Conservation (phyloP, 2,888 invertebrate genomes). For the Ophraella communa region DNA sequence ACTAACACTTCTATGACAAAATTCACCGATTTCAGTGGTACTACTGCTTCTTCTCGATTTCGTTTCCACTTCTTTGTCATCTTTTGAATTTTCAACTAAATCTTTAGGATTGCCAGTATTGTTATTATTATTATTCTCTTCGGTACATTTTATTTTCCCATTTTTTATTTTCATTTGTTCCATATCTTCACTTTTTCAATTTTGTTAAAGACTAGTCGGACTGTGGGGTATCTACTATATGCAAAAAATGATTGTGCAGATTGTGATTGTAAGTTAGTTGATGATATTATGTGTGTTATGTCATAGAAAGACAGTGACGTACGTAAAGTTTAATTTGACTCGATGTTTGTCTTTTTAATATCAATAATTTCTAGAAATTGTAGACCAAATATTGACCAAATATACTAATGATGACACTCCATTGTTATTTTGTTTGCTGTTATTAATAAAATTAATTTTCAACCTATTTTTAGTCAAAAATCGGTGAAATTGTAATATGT, state of each 20-base stretch:
- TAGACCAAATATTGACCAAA: too few species aligned
- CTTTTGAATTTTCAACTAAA: background rate
- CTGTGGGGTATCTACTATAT: background rate
- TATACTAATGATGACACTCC: too few species aligned
- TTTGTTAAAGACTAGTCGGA: background rate
- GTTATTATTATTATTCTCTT: background rate
- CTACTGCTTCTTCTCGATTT: background rate
- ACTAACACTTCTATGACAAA: background rate
- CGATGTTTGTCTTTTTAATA: background rate
- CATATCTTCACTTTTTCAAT: background rate
- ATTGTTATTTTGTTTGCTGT: too few species aligned
- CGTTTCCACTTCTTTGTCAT: background rate
- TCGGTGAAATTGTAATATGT: too few species aligned
- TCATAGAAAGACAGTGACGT: background rate
- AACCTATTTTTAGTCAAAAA: too few species aligned
- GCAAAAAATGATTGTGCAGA: slow-evolving; percentile 6
- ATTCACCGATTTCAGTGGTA: background rate
- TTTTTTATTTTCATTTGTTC: background rate
- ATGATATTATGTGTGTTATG: slow-evolving; percentile 6
- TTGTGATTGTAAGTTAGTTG: too few species aligned
- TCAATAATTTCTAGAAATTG: too few species aligned
- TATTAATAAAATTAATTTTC: too few species aligned
- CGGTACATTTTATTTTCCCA: background rate
- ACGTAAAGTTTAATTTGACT: too few species aligned
- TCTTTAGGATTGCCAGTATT: too few species aligned